Evolutionary conservation across 1,140 invertebrate species (phyloP).

Genomic region (Lordiphosa collinella): DNA sequence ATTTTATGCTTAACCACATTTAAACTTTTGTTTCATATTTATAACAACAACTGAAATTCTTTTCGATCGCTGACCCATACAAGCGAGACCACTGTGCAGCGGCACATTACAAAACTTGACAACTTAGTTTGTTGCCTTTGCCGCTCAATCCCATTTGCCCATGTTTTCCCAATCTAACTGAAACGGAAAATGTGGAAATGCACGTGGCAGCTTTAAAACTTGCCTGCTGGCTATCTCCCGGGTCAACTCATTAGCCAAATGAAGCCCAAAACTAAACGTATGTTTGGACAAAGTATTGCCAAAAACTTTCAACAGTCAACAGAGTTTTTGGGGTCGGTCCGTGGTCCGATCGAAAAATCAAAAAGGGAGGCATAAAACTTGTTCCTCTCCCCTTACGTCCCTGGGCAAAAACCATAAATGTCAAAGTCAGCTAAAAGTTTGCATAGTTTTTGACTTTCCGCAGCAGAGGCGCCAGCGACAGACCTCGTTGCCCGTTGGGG

Average conservation of each 20-base stretch:
- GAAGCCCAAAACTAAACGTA: slow-evolving; percentile 64
- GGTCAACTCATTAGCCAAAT: slow-evolving; percentile 74
- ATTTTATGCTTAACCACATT: too few species aligned
- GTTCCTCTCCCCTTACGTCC: slow-evolving; percentile 21
- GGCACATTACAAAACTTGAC: slow-evolving; percentile 58
- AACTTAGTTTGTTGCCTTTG: slow-evolving; percentile 44
- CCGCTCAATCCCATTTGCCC: slow-evolving; percentile 36
- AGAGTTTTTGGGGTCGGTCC: slow-evolving; percentile 10
- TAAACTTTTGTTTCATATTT: too few species aligned
- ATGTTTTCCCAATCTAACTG: slow-evolving; percentile 39
- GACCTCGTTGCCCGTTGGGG: slow-evolving; percentile 8
- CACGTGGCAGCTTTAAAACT: slow-evolving; percentile 44
- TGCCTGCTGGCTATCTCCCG: slow-evolving; percentile 8
- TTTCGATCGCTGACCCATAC: too few species aligned
- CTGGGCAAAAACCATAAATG: slow-evolving; percentile 73
- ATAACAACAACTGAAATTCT: too few species aligned
- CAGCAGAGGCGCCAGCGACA: slow-evolving; percentile 32
- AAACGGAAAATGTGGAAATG: slow-evolving; percentile 36
- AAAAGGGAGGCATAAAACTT: slow-evolving; percentile 55
- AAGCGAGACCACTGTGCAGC: neutral
- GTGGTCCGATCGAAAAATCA: slow-evolving; percentile 53
- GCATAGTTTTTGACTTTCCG: slow-evolving; percentile 75
- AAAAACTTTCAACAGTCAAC: slow-evolving; percentile 49
- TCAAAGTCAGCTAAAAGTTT: slow-evolving; percentile 77
- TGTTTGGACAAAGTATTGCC: slow-evolving; percentile 52